Percentiles rank a stretch among this genome's conserved stretches.
phyloP scores from a whole-genome alignment of 1,140 invertebrate genomes.

The Hyphantria cunea region DNA sequence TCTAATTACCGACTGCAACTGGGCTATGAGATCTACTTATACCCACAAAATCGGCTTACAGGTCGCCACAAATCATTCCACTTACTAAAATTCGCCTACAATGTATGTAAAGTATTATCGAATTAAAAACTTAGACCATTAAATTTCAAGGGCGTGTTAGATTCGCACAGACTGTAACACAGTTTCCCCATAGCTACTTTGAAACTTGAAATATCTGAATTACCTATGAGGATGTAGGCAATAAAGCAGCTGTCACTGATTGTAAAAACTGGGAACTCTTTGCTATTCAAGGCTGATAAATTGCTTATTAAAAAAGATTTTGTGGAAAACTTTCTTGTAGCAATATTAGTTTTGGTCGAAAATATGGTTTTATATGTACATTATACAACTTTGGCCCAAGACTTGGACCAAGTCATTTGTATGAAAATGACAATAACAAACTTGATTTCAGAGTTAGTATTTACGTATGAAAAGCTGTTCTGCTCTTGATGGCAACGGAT shows the following conservation, averaged over 20 bases:
- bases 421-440: slow-evolving; percentile 3
- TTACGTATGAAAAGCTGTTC: background rate
- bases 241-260: slow-evolving; percentile 16
- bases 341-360: slow-evolving; percentile 2
- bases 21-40: too few species aligned
- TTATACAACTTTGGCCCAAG: background rate
- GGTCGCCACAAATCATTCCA: slow-evolving; percentile 15
- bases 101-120: slow-evolving; percentile 9
- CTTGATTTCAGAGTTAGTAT: background rate
- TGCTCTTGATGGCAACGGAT: background rate
- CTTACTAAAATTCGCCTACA: slow-evolving; percentile 13
- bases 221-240: slow-evolving; percentile 7
- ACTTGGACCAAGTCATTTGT: background rate
- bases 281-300: slow-evolving; percentile 4
- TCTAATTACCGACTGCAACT: too few species aligned
- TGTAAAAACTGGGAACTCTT: slow-evolving; percentile 15
- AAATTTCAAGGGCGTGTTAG: slow-evolving; percentile 1
- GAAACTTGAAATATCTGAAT: slow-evolving; percentile 8
- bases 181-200: slow-evolving; percentile 15
- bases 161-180: slow-evolving; percentile 9
- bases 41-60: too few species aligned
- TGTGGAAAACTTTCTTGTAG: background rate
- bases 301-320: slow-evolving; percentile 10
- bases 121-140: slow-evolving; percentile 8
- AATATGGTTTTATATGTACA: background rate